Evolutionary conservation across 2,797 vertebrate species (phyloP).

Genomic region (Clarias laeviceps): DNA sequence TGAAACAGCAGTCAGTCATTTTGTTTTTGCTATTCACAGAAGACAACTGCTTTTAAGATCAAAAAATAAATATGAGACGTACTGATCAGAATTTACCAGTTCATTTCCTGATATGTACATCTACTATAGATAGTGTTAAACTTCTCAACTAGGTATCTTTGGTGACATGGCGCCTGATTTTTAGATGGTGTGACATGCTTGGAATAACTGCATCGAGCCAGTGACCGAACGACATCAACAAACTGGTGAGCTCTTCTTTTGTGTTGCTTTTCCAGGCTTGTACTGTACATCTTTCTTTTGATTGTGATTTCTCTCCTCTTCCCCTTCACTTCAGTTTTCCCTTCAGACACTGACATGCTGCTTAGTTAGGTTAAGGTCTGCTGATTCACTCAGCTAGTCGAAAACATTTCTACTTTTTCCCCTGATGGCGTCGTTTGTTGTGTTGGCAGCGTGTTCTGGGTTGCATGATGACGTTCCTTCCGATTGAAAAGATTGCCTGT

Average conservation of each 20-base stretch:
- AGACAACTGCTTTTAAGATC: not conserved
- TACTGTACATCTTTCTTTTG: not conserved
- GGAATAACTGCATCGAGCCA: not conserved
- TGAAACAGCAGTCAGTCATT: not conserved
- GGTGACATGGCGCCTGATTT: not conserved
- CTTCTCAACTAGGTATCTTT: not conserved
- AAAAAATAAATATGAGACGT: not conserved
- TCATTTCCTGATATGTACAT: not conserved
- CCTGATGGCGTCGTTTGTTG: too few species aligned
- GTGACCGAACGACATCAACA: not conserved
- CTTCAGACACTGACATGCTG: not conserved
- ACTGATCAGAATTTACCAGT: not conserved
- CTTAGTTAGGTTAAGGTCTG: not conserved
- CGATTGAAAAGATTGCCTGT: too few species aligned
- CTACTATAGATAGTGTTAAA: not conserved
- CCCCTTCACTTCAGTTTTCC: not conserved
- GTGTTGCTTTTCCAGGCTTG: not conserved
- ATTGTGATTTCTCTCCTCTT: not conserved
- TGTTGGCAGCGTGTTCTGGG: too few species aligned
- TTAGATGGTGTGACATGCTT: not conserved
- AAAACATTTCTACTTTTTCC: too few species aligned
- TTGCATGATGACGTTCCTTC: too few species aligned
- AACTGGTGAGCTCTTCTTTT: not conserved
- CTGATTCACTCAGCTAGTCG: not conserved
- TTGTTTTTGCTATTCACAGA: not conserved